phyloP scores from a whole-genome alignment of 92 coral and sea anemone genomes.

The Ricordea florida region DNA sequence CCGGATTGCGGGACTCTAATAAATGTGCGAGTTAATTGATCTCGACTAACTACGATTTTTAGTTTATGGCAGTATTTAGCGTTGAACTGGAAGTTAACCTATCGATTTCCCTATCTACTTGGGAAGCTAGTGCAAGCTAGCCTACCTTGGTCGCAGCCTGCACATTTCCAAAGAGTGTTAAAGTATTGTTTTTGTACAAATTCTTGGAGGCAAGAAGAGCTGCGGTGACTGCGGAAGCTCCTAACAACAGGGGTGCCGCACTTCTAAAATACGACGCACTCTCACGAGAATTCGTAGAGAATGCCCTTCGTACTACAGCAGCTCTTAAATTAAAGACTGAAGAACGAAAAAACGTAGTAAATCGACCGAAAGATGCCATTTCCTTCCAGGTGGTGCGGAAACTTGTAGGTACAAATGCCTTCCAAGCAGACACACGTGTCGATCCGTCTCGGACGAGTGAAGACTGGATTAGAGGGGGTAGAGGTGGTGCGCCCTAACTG shows the following conservation, averaged over 20 bases:
- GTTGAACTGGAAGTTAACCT: too few species aligned
- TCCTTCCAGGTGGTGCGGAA: too few species aligned
- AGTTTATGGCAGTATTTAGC: too few species aligned
- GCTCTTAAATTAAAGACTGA: not conserved
- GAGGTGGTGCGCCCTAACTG: too few species aligned
- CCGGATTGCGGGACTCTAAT: too few species aligned
- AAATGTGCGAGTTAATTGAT: too few species aligned
- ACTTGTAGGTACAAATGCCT: too few species aligned
- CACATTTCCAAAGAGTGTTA: slow-evolving; percentile 48
- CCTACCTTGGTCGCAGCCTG: slow-evolving; percentile 73
- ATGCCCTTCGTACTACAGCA: not conserved
- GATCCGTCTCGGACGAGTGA: too few species aligned
- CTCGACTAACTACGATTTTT: too few species aligned
- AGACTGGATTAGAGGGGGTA: too few species aligned
- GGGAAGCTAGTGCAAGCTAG: not conserved
- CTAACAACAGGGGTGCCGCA: slow-evolving; percentile 84
- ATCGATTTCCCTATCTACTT: too few species aligned
- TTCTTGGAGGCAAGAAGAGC: slow-evolving; percentile 63
- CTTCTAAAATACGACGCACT: slow-evolving; percentile 15
- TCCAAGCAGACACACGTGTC: too few species aligned
- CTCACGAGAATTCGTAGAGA: not conserved
- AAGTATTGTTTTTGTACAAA: slow-evolving; percentile 44
- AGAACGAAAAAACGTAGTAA: not conserved
- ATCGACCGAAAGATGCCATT: slow-evolving; percentile 10
- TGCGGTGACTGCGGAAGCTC: slow-evolving; percentile 77